Base-by-base conservation (phyloP, 2,113 vertebrate genomes). In the Stigmatopora nigra region DNA sequence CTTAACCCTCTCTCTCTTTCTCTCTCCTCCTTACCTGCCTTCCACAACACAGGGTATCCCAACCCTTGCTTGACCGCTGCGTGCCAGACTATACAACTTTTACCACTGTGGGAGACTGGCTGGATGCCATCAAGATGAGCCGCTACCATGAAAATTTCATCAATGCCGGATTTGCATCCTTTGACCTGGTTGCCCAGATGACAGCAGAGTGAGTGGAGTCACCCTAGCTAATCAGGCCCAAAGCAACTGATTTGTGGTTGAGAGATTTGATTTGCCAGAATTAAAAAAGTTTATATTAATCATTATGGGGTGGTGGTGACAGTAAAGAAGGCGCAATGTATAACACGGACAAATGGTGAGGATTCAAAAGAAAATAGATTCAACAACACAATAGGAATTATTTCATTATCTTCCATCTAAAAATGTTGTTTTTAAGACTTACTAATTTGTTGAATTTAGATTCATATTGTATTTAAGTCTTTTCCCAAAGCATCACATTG, bases 91-190 rank as follows among this genome's bases (percentile, higher is more conserved):
- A 98, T 82, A 97, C 94, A 63, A 98, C 96, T 80, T 99, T 99
- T 86, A 95, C 97, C 63, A 98, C 97, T 3, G 97, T 98, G 84
- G 95, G 94, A 62, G 97, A 99, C 89, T 99, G 97, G 97, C 91
- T 99, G 85, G 97, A 98, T 0, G 97, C 96, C 87, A 99, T 99
- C 89, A 99, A 99, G 92, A 98, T 99, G 97, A 96, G 93, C 73
- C 93, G 96, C 75, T 99, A 99, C 91, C 94, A 94, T 84, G 97
- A 99, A 85, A 98, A 93, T 89, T 99, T 99, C 3, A 83, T 96
- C 89, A 97, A 96, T 8, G 94, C 97, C 0, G 96, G 97, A 64
- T 99, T 98, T 46, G 93, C 95, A 36, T 98, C 97, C 81, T 99
- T 99, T 47, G 96, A 99, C 88, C 90, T 99, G 87, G 97, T 99